Percentiles rank a stretch among this genome's conserved stretches.
Conservation (phyloP, 2,797 vertebrate species). For the Protosalanx chinensis region DNA sequence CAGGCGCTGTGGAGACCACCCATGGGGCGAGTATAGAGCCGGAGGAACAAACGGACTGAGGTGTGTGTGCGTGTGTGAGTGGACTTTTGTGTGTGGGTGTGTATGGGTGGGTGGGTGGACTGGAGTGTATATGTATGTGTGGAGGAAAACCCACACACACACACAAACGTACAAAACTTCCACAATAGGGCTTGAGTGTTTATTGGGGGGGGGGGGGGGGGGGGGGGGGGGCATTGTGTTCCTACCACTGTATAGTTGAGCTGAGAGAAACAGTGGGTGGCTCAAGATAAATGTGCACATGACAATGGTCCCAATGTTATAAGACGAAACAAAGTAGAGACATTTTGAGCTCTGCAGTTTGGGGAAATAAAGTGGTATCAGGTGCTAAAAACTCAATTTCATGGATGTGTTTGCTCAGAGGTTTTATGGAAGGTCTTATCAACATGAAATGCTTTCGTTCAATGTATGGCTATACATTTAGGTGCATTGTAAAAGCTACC, state of each 20-base stretch:
- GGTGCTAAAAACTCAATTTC: not conserved
- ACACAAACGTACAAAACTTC: constrained; percentile 1
- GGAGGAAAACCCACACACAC: constrained; percentile 10
- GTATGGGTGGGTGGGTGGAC: constrained; percentile 14
- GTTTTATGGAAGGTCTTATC: not conserved
- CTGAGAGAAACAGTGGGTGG: not conserved
- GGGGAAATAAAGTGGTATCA: not conserved
- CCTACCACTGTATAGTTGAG: not conserved
- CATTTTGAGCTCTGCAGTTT: not conserved
- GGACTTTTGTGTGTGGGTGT: constrained; percentile 3
- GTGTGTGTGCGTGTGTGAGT: not conserved
- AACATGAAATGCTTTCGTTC: not conserved
- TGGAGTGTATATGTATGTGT: constrained; percentile 20
- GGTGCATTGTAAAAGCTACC: not conserved
- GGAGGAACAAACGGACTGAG: constrained; percentile 20
- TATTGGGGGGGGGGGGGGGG: not conserved
- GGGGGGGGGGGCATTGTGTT: not conserved
- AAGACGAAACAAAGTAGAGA: not conserved
- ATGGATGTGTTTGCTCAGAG: not conserved
- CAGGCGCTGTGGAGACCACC: constrained; percentile 52
- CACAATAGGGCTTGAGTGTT: not conserved
- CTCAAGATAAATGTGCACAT: constrained; percentile 10
- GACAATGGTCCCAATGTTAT: not conserved
- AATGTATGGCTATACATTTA: not conserved
- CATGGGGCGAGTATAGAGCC: constrained; percentile 49